Evolutionary conservation across 2,888 invertebrate species (phyloP).

Genomic region (Chironomus tentans): DNA sequence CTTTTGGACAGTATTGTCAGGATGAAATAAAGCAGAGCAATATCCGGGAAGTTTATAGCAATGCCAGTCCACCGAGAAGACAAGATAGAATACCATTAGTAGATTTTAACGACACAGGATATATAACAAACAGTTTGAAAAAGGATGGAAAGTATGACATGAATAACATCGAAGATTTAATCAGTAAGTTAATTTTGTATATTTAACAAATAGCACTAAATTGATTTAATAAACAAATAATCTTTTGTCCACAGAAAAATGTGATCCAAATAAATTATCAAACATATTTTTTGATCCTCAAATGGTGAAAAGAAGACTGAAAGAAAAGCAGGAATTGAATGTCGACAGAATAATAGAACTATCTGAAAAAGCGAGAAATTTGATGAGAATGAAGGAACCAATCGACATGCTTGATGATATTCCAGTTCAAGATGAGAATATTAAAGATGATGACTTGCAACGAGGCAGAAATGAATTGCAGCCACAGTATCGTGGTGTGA

Average conservation of each 20-base stretch:
- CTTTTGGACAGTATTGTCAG: constrained; percentile 1
- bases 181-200: background rate
- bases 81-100: constrained; percentile 32
- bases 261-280: background rate
- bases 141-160: background rate
- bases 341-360: background rate
- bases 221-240: too few relatives aligned
- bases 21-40: background rate
- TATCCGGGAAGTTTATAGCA: background rate
- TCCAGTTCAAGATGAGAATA: background rate
- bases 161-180: background rate
- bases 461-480: background rate
- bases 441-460: background rate
- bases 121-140: background rate
- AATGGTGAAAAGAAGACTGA: too few relatives aligned
- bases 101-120: constrained; percentile 27
- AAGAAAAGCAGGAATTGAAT: background rate
- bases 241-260: background rate
- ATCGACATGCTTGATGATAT: background rate
- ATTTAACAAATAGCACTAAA: too few relatives aligned
- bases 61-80: constrained; percentile 31
- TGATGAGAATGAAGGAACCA: background rate
- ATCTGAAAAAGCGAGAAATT: background rate
- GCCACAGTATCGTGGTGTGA: background rate
- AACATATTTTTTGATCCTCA: too few relatives aligned